Evolutionary conservation across 1,140 invertebrate genomes (phyloP).

Genomic region (Plectus sambesii): DNA sequence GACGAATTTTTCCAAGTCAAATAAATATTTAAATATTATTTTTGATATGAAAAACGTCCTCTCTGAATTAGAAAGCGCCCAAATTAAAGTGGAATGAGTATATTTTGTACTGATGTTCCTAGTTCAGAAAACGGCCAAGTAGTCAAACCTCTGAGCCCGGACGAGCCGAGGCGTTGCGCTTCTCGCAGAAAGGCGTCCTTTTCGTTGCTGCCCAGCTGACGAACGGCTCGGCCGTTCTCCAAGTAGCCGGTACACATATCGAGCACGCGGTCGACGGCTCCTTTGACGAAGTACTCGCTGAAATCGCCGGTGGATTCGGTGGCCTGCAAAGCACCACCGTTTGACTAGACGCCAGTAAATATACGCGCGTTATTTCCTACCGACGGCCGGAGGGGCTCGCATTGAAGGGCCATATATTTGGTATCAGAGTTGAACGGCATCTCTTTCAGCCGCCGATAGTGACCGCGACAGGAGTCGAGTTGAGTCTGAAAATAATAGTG

Average conservation of each 20-base stretch:
- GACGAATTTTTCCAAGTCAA: too few relatives aligned
- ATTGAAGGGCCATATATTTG: slow-evolving; percentile 98
- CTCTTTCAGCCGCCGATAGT: slow-evolving; percentile 77
- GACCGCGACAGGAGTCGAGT: slow-evolving; percentile 65
- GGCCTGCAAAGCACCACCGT: slow-evolving; percentile 26
- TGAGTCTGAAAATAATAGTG: slow-evolving; percentile 57
- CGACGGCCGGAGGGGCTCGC: slow-evolving; percentile 66
- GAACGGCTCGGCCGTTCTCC: slow-evolving; percentile 57
- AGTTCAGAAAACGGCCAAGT: too few relatives aligned
- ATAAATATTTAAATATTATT: too few relatives aligned
- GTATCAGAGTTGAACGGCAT: slow-evolving; percentile 93
- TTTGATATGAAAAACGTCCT: too few relatives aligned
- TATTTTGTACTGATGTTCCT: too few relatives aligned
- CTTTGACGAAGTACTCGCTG: slow-evolving; percentile 85
- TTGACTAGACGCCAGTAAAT: too few relatives aligned
- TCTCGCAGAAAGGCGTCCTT: slow-evolving; percentile 64
- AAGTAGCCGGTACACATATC: slow-evolving; percentile 73
- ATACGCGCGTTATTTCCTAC: too few relatives aligned
- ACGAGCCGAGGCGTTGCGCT: slow-evolving; percentile 47
- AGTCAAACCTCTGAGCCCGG: slow-evolving; percentile 51
- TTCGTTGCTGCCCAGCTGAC: slow-evolving; percentile 63
- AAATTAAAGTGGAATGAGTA: too few relatives aligned
- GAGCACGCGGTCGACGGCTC: slow-evolving; percentile 77
- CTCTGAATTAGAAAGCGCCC: too few relatives aligned
- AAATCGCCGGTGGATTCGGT: too few relatives aligned